Percentiles rank a stretch among this genome's conserved stretches.
These are phyloP conservation scores for Sinotaia quadrata DNA, from an alignment of 2,888 invertebrate genomes.

Conservation along the genomic window DNA sequence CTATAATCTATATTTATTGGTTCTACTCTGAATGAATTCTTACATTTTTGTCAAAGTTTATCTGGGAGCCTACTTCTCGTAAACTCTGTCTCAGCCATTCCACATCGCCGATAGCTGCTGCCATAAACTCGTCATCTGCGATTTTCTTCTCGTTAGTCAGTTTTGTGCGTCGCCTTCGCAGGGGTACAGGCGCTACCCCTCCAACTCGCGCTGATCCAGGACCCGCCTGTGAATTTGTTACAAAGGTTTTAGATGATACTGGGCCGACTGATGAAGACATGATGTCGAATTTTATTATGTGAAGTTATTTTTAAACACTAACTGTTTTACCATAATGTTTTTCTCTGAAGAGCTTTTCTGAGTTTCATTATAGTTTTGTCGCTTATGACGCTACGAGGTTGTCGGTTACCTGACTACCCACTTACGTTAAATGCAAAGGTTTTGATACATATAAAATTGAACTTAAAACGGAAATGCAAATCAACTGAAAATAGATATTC, in stretches of 20 bases:
- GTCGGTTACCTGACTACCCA: constrained; percentile 30
- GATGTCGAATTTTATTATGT: not conserved
- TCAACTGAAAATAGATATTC: too few species aligned
- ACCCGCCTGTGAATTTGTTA: constrained; percentile 4
- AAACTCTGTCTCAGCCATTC: constrained; percentile 71
- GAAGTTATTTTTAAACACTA: too few species aligned
- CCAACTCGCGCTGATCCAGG: constrained; percentile 16
- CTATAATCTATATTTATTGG: not conserved
- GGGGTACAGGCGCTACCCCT: not conserved
- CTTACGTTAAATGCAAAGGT: too few species aligned
- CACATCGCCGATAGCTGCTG: constrained; percentile 71
- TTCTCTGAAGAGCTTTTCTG: too few species aligned
- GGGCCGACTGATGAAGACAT: constrained; percentile 25
- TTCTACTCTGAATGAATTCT: constrained; percentile 28
- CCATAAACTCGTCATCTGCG: constrained; percentile 72
- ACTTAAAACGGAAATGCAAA: too few species aligned
- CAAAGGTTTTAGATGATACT: constrained; percentile 24
- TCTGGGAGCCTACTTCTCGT: constrained; percentile 56
- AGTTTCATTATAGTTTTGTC: not conserved
- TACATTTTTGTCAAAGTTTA: constrained; percentile 71
- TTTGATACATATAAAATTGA: too few species aligned
- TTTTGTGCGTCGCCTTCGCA: constrained; percentile 49
- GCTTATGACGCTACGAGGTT: constrained; percentile 18
- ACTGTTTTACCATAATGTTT: too few species aligned
- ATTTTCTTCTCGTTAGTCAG: constrained; percentile 62